Conservation (phyloP, 1,140 invertebrate genomes). For the Elymnias hypermnestra region DNA sequence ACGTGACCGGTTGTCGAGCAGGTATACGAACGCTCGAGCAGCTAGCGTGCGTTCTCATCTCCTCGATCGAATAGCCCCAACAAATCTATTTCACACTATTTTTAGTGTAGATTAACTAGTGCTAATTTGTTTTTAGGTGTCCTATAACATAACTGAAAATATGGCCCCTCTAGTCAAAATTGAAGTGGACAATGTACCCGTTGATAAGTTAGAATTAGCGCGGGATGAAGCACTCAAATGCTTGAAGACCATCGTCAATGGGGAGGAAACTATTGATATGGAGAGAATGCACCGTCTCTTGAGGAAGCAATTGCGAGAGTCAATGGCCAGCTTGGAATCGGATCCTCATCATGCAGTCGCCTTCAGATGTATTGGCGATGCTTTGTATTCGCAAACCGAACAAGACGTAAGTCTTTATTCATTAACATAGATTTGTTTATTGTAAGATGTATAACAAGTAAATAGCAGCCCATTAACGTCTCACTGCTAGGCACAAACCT, state of each 20-base stretch:
- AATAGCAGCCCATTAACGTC: too few relatives aligned
- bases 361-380: slow-evolving; percentile 87
- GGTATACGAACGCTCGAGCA: too few relatives aligned
- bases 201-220: slow-evolving; percentile 80
- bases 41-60: too few relatives aligned
- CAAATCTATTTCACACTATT: too few relatives aligned
- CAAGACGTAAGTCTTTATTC: slow-evolving; percentile 81
- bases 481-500: too few relatives aligned
- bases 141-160: slow-evolving; percentile 83
- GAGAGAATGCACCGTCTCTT: slow-evolving; percentile 84
- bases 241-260: slow-evolving; percentile 66
- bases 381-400: slow-evolving; percentile 86
- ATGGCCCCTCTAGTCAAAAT: slow-evolving; percentile 82
- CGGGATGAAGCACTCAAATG: slow-evolving; percentile 78
- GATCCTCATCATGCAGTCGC: slow-evolving; percentile 86
- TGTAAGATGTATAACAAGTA: too few relatives aligned
- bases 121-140: slow-evolving; percentile 80
- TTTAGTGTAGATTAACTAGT: too few relatives aligned
- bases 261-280: slow-evolving; percentile 83
- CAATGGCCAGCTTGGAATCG: slow-evolving; percentile 84
- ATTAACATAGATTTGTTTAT: too few relatives aligned
- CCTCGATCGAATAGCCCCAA: too few relatives aligned
- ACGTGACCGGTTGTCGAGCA: too few relatives aligned
- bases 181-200: slow-evolving; percentile 86
- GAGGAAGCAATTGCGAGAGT: slow-evolving; percentile 83